Conservation (phyloP, 2,113 vertebrate genomes). For the Laticauda colubrina region DNA sequence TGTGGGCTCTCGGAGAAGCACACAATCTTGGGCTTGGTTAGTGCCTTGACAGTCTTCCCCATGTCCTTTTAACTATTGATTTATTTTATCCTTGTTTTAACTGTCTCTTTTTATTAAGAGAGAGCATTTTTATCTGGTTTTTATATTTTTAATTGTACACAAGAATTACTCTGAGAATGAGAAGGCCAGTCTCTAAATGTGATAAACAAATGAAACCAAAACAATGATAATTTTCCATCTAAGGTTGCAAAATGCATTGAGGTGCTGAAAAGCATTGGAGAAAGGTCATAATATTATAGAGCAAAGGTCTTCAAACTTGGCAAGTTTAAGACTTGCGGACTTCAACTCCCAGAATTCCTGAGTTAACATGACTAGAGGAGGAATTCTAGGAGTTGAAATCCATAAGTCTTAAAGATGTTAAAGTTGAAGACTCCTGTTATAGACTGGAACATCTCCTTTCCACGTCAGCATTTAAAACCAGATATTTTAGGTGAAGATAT, state of each 20-base stretch:
- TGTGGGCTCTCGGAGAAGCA: neutral
- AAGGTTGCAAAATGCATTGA: neutral
- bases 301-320: too few species aligned
- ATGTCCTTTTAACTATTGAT: neutral
- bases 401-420: too few species aligned
- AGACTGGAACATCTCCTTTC: neutral
- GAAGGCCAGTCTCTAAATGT: neutral
- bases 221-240: neutral
- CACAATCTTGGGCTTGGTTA: neutral
- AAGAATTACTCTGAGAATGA: neutral
- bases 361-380: too few species aligned
- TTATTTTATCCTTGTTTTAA: neutral
- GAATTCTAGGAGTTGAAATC: too few species aligned
- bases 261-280: neutral
- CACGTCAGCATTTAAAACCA: neutral
- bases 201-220: neutral
- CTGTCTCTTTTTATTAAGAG: neutral
- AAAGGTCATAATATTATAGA: neutral
- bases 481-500: neutral
- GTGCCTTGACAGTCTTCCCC: neutral
- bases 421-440: too few species aligned
- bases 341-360: too few species aligned
- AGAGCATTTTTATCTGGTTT: neutral
- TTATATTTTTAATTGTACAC: neutral
- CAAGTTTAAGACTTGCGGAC: too few species aligned